These are phyloP conservation scores for Triops cancriformis DNA, from an alignment of 1,140 invertebrate genomes.

Conservation along the genomic window DNA sequence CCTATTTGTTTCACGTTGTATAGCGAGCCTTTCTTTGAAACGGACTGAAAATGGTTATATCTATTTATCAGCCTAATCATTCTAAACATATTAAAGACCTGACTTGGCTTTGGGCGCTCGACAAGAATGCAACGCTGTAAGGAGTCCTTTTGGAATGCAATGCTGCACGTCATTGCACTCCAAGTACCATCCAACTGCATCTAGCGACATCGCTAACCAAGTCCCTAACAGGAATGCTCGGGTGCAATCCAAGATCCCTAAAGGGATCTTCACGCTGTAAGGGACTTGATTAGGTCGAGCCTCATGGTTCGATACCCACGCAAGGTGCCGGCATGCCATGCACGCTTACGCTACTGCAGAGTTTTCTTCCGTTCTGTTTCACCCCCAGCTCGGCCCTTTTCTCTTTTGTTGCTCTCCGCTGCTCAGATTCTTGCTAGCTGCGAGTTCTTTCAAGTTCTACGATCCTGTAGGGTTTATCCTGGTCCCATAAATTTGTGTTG, in stretches of 20 bases:
- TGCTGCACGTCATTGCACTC: not conserved
- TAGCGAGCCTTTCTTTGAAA: not conserved
- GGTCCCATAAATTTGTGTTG: not conserved
- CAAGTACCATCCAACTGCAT: not conserved
- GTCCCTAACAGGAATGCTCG: not conserved
- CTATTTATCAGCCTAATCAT: not conserved
- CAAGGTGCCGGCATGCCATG: slow-evolving; percentile 11
- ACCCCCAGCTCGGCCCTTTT: not conserved
- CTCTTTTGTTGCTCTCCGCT: not conserved
- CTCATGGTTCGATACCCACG: slow-evolving; percentile 4
- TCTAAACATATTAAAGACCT: not conserved
- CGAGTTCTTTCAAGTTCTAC: not conserved
- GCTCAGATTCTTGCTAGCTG: not conserved
- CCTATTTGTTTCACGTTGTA: too few species aligned
- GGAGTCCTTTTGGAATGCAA: not conserved
- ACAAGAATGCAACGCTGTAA: not conserved
- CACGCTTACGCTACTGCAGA: slow-evolving; percentile 2
- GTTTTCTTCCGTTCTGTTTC: not conserved
- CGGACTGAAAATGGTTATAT: not conserved
- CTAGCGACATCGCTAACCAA: not conserved
- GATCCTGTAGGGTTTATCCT: not conserved
- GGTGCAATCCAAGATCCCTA: slow-evolving; percentile 10
- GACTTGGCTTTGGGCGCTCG: not conserved
- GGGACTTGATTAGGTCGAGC: slow-evolving; percentile 5
- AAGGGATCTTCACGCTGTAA: not conserved